Evolutionary conservation across 2,797 vertebrate genomes (phyloP), one percentile per base, ranked within the genome.

Genomic region (Mallotus villosus): DNA sequence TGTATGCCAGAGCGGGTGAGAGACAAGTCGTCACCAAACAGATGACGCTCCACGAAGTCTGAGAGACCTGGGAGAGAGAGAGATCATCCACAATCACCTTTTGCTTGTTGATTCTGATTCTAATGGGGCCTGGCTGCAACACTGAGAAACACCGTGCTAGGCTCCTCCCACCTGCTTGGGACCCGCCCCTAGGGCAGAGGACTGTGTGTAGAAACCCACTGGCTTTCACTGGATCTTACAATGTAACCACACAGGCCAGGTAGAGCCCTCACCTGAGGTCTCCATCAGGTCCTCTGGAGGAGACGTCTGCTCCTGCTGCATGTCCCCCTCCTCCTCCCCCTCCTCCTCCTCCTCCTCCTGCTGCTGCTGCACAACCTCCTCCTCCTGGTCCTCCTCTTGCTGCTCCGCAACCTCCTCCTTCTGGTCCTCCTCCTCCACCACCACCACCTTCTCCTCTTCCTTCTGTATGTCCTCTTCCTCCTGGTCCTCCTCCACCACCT

Each of bases 11-110:
- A 86, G 32, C 83, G 90, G 66, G 86, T 85, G 24, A 91, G 73
- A 25, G 88, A 78, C 37, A 74, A 57, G 46, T 90, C 88, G 1
- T 84, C 68, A 1, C 81, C 85, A 86, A 92, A 88, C 69, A 88
- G 74, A 76, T 83, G 82, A 53, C 5, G 83, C 67, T 93, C 89
- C 37, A 91, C 92, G 86, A 92, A 93, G 1, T 89, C 92, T 34
- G 90, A 91, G 70, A 92, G 85, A 85, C 91, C 93, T 94, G 60
- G 72, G 59, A 22, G 51, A 67, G 72, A n/a, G 41, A 16, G 6
- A 5, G 37, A 22, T 60, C 9, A 17, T 82, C 24, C 81, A 91
- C 90, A 85, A 34, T 24, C 25, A 61, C 27, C 19, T 11, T 34
- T 34, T 1, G 8, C 32, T 34, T 34, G 32, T 34, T 34, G 32